Base-by-base conservation (phyloP, 2,797 vertebrate species). In the Enteromius argenteus region DNA sequence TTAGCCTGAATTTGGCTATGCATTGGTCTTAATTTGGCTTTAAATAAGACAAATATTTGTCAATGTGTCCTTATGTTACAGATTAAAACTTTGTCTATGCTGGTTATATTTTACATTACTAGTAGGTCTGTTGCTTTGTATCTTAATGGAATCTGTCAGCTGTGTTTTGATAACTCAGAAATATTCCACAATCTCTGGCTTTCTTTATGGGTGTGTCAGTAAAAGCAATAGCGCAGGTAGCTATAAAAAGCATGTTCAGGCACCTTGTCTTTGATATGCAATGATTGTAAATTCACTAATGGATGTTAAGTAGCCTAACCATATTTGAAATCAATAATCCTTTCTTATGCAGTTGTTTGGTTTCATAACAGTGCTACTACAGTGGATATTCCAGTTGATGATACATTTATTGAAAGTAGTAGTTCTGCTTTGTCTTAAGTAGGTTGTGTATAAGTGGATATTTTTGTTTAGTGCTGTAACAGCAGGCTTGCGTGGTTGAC, bases 241-340 rank as follows among this genome's bases (percentile, higher is more conserved):
- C 60, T 83, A 77, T 83, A 58, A 76, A 68, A 67, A 76, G 62
- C 49, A 11, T 0, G 4, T 58, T 67, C 35, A 58, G 6, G 32
- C 81, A 68, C 35, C n/a, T 3, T 66, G 17, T 13, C 32, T 66
- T 79, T 64, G 13, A 66, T 67, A 72, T 62, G 67, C 53, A 60
- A 15, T 64, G 58, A 64, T 73, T 60, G 83, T 79, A 62, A 64
- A 84, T 79, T 85, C 69, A 67, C 83, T 85, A 85, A 85, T 85
- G 83, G 83, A 74, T 72, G 77, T 67, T 84, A 62, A 72, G 76
- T 79, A 79, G 56, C 27, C 32, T 37, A 64, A 72, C 19, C 42
- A 39, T 79, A 37, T 73, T 79, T 37, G n/a, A 79, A 84, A 84
- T 84, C 66, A 53, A 79, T 79, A 69, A 42, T 68, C 0, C 14